Base-by-base conservation (phyloP, 2,888 invertebrate species). In the Rugalucina vietnamica region DNA sequence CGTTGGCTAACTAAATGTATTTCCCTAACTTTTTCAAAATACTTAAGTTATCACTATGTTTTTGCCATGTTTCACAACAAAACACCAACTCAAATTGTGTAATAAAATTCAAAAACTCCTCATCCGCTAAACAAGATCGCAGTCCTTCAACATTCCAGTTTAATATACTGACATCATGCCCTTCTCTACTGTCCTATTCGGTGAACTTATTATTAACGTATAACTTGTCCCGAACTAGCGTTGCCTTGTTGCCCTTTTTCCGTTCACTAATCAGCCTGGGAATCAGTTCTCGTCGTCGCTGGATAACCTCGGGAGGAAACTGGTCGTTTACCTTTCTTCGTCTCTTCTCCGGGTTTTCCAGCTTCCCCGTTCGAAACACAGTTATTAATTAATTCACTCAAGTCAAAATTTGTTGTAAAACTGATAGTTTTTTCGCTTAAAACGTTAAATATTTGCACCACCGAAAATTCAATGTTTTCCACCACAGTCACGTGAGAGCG, bases 31-130 rank as follows among this genome's bases (percentile, higher is more conserved):
- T n/a, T n/a, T n/a, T n/a, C n/a, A n/a, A n/a, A 24, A 78, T 49
- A 21, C 65, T n/a, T 32, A 54, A 78, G 14, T 27, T 34, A 36
- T 78, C 78, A 71, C 32, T 32, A 37, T 36, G 50, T 29, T 36
- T 54, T 21, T 79, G 79, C 71, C 79, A 79, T 37, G 79, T 79
- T 37, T 79, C 79, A 37, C 32, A 24, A 14, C 71, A 79, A 72
- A 79, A 79, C 10, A 72, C 32, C 3, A 72, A 32, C 36, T 72
- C 79, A 79, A 39, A 79, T 29, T 74, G 39, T 14, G 34, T 29
- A 24, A 79, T 57, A 72, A 79, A 79, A 39, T 37, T 39, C 21
- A 79, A 5, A 57, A 79, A 79, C 21, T 72, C 79, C 0, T 36
- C 18, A n/a, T 79, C 79, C 27, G 8, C 10, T 79, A 72, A 72